phyloP scores from a whole-genome alignment of 2,888 invertebrate genomes.

The Ptilodon capucinus region DNA sequence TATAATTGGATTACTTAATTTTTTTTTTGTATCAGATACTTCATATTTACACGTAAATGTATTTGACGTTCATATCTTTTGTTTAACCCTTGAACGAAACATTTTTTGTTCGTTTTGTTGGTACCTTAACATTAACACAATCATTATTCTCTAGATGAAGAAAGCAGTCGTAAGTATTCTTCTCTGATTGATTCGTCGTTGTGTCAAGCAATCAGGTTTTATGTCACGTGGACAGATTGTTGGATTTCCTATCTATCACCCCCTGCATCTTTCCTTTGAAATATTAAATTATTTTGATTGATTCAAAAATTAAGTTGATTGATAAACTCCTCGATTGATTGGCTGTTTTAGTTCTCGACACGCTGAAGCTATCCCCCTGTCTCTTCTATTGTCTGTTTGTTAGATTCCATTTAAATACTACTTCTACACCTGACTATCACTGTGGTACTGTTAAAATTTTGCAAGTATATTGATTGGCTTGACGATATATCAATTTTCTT shows the following conservation, averaged over 20 bases:
- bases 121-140: conserved; percentile 17
- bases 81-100: no score
- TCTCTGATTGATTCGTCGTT: conserved; percentile 5
- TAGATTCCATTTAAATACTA: not conserved
- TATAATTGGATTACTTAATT: no score
- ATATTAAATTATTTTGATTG: conserved; percentile 5
- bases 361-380: conserved; percentile 9
- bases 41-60: no score
- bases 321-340: conserved; percentile 8
- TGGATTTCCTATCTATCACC: conserved; percentile 7
- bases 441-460: not conserved
- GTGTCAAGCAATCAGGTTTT: conserved; percentile 17
- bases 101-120: not conserved
- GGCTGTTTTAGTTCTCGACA: conserved; percentile 13
- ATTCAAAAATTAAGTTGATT: not conserved
- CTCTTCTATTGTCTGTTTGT: not conserved
- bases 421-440: not conserved
- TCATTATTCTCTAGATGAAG: conserved; percentile 20
- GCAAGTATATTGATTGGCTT: not conserved
- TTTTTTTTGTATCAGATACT: no score
- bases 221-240: conserved; percentile 14
- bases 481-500: not conserved
- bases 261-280: not conserved
- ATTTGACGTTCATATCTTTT: not conserved
- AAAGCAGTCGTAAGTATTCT: conserved; percentile 27